Evolutionary conservation across 2,113 vertebrate genomes (phyloP).

Genomic region (Ceyx cyanopectus): DNA sequence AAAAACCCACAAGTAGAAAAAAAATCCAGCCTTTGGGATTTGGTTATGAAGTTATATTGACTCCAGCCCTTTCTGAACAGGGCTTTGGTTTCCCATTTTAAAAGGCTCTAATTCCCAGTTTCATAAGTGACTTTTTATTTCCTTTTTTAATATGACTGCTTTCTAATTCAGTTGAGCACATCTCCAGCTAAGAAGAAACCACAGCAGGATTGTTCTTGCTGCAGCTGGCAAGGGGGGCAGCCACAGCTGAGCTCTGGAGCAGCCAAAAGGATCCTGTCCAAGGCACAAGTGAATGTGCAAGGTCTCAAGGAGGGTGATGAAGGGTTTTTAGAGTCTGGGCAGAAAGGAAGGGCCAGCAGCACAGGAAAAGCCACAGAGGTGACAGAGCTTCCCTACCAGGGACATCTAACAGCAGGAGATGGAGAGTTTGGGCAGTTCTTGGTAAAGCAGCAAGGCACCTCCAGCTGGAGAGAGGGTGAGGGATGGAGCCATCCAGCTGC

Average conservation of each 20-base stretch:
- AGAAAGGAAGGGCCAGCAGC: background rate
- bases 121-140: background rate
- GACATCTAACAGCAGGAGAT: background rate
- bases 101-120: slow-evolving; percentile 20
- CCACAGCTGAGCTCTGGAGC: background rate
- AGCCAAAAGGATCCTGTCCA: background rate
- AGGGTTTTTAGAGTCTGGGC: background rate
- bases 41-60: slow-evolving; percentile 6
- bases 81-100: background rate
- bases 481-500: accelerated
- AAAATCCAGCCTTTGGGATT: background rate
- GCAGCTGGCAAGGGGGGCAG: background rate
- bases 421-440: background rate
- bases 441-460: background rate
- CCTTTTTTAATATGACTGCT: background rate
- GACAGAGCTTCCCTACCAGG: background rate
- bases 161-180: slow-evolving; percentile 1
- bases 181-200: background rate
- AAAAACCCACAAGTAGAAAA: background rate
- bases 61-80: background rate
- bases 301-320: background rate
- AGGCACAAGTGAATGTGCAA: background rate
- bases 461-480: background rate
- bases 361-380: background rate
- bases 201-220: background rate